Evolutionary conservation across 1,140 invertebrate genomes (phyloP).

Genomic region (Hylaeus anthracinus): DNA sequence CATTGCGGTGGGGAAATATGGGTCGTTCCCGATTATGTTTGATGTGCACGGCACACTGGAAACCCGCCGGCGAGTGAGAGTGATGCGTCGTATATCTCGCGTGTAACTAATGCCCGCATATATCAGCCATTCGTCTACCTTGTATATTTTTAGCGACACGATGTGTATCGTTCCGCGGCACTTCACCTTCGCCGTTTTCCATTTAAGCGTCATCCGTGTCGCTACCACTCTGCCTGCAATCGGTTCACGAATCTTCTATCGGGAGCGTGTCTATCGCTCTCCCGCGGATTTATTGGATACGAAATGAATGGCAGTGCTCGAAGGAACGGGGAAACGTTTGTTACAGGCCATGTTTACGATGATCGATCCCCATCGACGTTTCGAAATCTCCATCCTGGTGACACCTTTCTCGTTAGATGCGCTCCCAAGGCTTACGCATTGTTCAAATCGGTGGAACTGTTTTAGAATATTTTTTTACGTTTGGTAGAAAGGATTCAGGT

Average conservation of each 20-base stretch:
- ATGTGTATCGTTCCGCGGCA: background rate
- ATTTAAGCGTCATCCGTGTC: conserved; percentile 7
- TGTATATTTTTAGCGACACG: conserved; percentile 31
- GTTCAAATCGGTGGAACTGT: no score
- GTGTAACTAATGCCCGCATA: conserved; percentile 75
- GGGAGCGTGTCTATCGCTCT: background rate
- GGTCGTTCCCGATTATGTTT: conserved; percentile 73
- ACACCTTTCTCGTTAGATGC: background rate
- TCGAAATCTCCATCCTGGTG: background rate
- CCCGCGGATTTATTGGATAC: conserved; percentile 14
- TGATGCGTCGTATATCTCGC: conserved; percentile 73
- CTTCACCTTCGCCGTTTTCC: conserved; percentile 4
- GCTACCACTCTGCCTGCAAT: background rate
- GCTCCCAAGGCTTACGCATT: no score
- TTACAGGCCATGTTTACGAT: background rate
- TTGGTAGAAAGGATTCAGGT: no score
- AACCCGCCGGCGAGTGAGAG: conserved; percentile 68
- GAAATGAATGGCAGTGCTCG: background rate
- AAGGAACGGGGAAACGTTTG: background rate
- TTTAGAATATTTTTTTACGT: no score
- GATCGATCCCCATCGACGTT: no score
- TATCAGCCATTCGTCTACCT: conserved; percentile 66
- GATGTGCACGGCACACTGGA: conserved; percentile 59
- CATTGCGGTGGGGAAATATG: conserved; percentile 74
- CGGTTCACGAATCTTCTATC: conserved; percentile 7